Evolutionary conservation across 1,140 invertebrate genomes (phyloP), one percentile per base, ranked within the genome.

Genomic region (Chironomus tepperi): DNA sequence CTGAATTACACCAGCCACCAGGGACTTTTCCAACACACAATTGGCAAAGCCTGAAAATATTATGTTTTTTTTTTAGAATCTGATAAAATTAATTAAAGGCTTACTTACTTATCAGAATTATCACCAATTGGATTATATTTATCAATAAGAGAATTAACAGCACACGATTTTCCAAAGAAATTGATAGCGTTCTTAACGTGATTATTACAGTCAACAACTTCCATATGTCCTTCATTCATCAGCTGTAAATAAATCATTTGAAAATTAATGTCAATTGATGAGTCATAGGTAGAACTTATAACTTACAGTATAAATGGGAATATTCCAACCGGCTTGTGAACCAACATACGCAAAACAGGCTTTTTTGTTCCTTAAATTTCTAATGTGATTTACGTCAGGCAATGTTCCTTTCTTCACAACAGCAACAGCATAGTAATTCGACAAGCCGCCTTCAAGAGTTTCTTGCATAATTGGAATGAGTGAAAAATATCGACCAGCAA

Each of bases 51-150:
- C 86, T 86, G 73, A 12, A 78, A 77, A 75, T n/a, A 24, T 5
- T 64, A 73, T 67, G n/a, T 64, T 74, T 73, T 73, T 64, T 73
- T 73, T 74, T 75, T 72, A 34, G 24, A 34, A 2, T 34, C 70
- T 47, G 19, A 76, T 21, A 74, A 2, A 24, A 42, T 7, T 7
- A 74, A 47, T 74, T 5, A 3, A 0, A 10, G 16, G 24, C 24
- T 16, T 7, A 80, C 81, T 81, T 78, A 87, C 86, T 88, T 86
- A 77, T 89, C 87, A 16, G 88, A 88, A 79, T 89, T 89, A 78
- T 89, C 88, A 85, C 94, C 96, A 79, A 97, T 91, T 34, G 96
- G 96, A 87, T 98, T 99, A 79, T 97, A 95, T 83, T 94, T 93
- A 79, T 96, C 91, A 43, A 91, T 89, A 12, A 98, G 83, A 1